Conservation (phyloP, 2,797 vertebrate species). For the Malurus splendens region DNA sequence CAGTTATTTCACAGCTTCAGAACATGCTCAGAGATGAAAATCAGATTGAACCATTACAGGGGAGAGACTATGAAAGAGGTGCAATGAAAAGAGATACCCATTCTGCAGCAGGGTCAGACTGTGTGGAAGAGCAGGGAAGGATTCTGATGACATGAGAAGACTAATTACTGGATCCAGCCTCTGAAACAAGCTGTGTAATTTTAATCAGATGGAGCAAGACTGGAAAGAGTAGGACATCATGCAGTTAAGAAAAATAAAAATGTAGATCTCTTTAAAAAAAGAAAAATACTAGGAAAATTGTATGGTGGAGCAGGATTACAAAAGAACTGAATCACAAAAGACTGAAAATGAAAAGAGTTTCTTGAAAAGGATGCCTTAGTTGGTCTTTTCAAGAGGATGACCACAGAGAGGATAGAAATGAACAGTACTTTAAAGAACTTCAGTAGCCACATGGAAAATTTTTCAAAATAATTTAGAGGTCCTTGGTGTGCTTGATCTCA, state of each 20-base stretch:
- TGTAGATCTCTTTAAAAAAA: background rate
- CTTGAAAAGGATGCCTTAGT: background rate
- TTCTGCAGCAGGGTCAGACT: background rate
- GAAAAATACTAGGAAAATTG: background rate
- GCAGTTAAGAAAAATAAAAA: background rate
- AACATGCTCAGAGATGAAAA: background rate
- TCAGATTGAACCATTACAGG: background rate
- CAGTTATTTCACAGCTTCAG: background rate
- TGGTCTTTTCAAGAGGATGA: constrained; percentile 10
- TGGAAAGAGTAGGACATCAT: background rate
- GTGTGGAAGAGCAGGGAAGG: background rate
- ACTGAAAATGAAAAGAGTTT: constrained; percentile 10
- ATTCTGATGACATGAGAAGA: background rate
- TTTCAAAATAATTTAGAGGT: background rate
- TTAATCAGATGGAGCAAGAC: background rate
- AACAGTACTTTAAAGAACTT: background rate
- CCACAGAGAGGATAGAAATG: background rate
- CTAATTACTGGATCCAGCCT: background rate
- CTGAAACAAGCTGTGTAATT: constrained; percentile 4
- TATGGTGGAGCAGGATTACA: background rate
- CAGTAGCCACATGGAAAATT: background rate
- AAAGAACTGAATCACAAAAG: constrained; percentile 40
- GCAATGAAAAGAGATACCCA: background rate
- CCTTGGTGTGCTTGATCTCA: background rate
- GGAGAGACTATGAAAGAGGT: background rate